Base-by-base conservation (phyloP, 1,140 invertebrate genomes). In the Procambarus clarkii region DNA sequence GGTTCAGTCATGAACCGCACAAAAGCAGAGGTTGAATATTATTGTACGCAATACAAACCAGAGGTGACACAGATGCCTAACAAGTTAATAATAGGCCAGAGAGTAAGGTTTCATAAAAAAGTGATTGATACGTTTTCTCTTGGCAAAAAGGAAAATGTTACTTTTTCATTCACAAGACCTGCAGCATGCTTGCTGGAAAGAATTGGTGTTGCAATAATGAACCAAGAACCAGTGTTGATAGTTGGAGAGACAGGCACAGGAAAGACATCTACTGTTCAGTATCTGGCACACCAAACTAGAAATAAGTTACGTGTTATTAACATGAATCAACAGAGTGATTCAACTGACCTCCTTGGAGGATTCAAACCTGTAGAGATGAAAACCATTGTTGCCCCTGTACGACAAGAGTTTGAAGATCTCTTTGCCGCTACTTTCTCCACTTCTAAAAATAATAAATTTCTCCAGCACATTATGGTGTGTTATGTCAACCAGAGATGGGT, bases 241-340 rank as follows among this genome's bases (percentile, higher is more conserved):
- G 98, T 99, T 0, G 99, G 99, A 79, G 99, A 99, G 95, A 99
- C 99, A 0, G 99, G 99, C 76, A 98, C 98, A 18, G 99, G 99
- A 15, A 99, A 99, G 95, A 99, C 99, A 0, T 98, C 98, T n/a
- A 96, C 97, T 0, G 96, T 99, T 54, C 99, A 99, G 94, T 98
- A 97, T 94, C 95, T 99, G 34, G 98, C 99, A 0, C 95, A 97
- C 92, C 96, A 97, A 92, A 96, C 97, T 0, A 97, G 97, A 18
- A 96, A 98, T 18, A 92, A 97, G 94, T 95, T 99, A 18, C 95
- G 97, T 71, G 98, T 99, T 0, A 97, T 99, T n/a, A 99, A 99
- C 94, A 98, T 99, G 97, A 99, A 99, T 94, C 99, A 99, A 94
- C 99, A 99, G 94, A 99, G 98, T 93, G 99, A 99, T 95, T 98